Base-by-base conservation (phyloP, 2,797 vertebrate species). In the Paguma larvata region DNA sequence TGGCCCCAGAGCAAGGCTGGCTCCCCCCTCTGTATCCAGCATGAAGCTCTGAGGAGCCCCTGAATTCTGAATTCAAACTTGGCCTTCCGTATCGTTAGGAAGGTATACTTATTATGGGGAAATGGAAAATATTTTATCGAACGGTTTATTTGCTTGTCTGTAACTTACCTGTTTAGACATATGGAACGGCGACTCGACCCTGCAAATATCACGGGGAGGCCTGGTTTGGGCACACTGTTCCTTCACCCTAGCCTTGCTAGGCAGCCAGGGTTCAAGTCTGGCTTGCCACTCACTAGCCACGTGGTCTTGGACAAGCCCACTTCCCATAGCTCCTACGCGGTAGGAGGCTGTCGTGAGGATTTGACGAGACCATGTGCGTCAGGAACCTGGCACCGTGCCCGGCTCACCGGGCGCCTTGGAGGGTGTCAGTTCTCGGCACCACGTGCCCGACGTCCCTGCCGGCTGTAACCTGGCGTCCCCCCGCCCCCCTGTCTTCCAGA, bases 401-500 rank as follows among this genome's bases (percentile, higher is more conserved):
- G 41, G 56, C 21, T 48, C 73, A 8, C 38, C 21, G 30, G 2
- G 2, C 51, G 59, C 56, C 18, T 12, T 19, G 18, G 15, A n/a
- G 51, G 48, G 14, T 6, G 30, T 46, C 44, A 0, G 11, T 13
- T 72, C 53, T 82, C 34, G 0, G 32, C 62, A 16, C n/a, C 1
- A 1, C 0, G 2, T 23, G 38, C 27, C 85, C 16, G 1, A 3
- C 4, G 72, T 44, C 72, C 44, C 77, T 21, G n/a, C 79, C 0
- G 0, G 32, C 11, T 82, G 0, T 96, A 89, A 98, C 59, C 6
- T 25, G 18, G 3, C 67, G 30, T 77, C 19, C 41, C 51, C 34
- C 0, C 0, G 2, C 12, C 15, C 59, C 11, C 32, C 41, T 68
- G 6, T 68, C 72, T 91, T 96, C 12, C 98, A 99, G 99, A 99